These are phyloP conservation scores for Drosophila nigritarsus DNA, from an alignment of 2,888 invertebrate genomes.

Conservation along the genomic window DNA sequence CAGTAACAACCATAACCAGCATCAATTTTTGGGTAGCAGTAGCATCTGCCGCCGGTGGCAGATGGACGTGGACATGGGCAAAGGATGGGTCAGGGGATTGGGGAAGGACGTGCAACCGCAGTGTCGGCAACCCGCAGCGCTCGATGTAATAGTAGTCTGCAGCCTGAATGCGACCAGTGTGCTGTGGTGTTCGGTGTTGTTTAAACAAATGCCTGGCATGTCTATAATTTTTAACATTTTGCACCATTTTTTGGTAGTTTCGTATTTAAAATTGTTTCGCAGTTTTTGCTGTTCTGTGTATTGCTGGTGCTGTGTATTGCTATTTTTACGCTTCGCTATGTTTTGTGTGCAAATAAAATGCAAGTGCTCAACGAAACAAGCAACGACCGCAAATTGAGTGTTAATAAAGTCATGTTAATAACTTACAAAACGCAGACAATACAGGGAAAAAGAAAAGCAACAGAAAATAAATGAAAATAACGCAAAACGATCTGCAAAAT, in stretches of 20 bases:
- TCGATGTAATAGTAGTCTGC: slow-evolving; percentile 32
- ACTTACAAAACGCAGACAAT: slow-evolving; percentile 57
- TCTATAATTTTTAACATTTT: slow-evolving; percentile 72
- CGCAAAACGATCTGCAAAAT: slow-evolving; percentile 23
- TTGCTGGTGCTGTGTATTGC: slow-evolving; percentile 30
- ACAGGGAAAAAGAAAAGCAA: slow-evolving; percentile 4
- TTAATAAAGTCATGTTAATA: slow-evolving; percentile 81
- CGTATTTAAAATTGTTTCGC: slow-evolving; percentile 58
- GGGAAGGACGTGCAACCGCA: slow-evolving; percentile 51
- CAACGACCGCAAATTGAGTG: slow-evolving; percentile 79
- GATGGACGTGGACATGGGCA: slow-evolving; percentile 10
- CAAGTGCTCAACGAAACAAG: slow-evolving; percentile 45
- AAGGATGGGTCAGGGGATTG: background rate
- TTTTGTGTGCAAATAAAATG: slow-evolving; percentile 75
- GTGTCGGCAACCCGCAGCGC: slow-evolving; percentile 34
- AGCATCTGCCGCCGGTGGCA: slow-evolving; percentile 22
- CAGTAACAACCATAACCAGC: slow-evolving; percentile 21
- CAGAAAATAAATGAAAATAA: background rate
- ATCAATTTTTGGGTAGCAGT: slow-evolving; percentile 5
- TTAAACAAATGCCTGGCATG: slow-evolving; percentile 70
- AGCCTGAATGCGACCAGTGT: slow-evolving; percentile 54
- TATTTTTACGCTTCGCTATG: slow-evolving; percentile 55
- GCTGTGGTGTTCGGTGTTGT: slow-evolving; percentile 60
- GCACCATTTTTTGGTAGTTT: slow-evolving; percentile 44
- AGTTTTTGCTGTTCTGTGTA: slow-evolving; percentile 23